Evolutionary conservation across 1,140 invertebrate species (phyloP), one percentile per base, ranked within the genome.

Genomic region (Calycopis cecrops): DNA sequence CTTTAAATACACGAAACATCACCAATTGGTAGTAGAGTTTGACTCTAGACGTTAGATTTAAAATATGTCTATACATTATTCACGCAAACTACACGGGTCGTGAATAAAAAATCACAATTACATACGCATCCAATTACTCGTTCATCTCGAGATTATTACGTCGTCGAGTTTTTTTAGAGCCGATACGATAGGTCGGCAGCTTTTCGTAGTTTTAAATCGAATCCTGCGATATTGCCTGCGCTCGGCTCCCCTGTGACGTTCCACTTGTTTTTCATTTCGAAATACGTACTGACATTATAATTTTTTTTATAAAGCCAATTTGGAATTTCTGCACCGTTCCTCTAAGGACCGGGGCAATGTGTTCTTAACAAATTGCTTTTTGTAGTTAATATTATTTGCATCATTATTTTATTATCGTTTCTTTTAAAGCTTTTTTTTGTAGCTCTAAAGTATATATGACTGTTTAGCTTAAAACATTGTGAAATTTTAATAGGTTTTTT

Each of bases 131-230:
- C 21, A 28, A 28, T 3, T 2, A 28, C 21, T 28, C 2, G 21
- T 44, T 44, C 40, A 16, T 44, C 40, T 44, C 12, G 40, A 16
- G 40, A 12, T 12, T 44, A 44, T 57, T 56, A 58, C 57, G 55
- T 67, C 16, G 40, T 16, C 9, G 14, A 16, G 9, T 44, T 44
- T 44, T 38, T 44, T 16, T 44, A 44, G 40, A 44, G 17, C 17
- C 17, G 40, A 44, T 44, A 48, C 56, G 44, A 59, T 65, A 44
- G 59, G 52, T 55, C 57, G 54, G 42, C 53, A 35, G 54, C 35
- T 12, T 42, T 51, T 62, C 70, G 69, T 59, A 66, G 66, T 70
- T 77, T 79, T 71, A 78, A 82, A 79, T 79, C 71, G 71, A 79
- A 70, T 78, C 49, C 57, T 59, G 68, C 73, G 67, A 76, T 78